Base-by-base conservation (phyloP, 2,888 invertebrate species). In the Machimus rusticus region DNA sequence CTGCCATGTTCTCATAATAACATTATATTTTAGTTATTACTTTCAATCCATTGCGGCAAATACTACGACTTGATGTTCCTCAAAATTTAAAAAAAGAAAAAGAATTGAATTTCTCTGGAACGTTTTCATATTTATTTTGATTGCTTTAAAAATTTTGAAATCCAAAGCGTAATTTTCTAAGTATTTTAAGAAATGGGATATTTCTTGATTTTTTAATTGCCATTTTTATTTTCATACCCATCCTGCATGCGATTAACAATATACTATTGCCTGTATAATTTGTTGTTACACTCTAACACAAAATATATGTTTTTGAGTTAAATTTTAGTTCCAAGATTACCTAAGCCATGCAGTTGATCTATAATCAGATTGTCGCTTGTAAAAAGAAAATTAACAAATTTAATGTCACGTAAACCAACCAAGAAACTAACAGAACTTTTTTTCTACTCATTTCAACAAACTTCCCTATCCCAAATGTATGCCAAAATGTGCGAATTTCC, bases 201-300 rank as follows among this genome's bases (percentile, higher is more conserved):
- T 28, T 66, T 66, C 66, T 66, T 66, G 28, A 66, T 77, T 51
- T 81, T 66, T 87, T 51, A 81, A 79, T 86, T 82, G 34, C 81
- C 76, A 66, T 43, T 81, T 87, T 78, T 88, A 88, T 85, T 87
- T 86, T 88, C 88, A 88, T 87, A 88, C 84, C 88, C 87, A 88
- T 88, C 88, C 88, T 81, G 76, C 84, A 87, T 87, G 51, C 19
- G 77, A 88, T 28, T 57, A 79, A 86, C 39, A 88, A 74, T 43
- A 74, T 74, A 46, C 57, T 57, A 23, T 43, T 76, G 74, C 85
- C 28, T 74, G 37, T 46, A 66, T 74, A 74, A 85, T 74, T 74
- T 85, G 28, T 84, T 85, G 85, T 46, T 43, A 85, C 43, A 85
- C 51, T 46, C 74, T 43, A 85, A 85, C 74, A 85, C 85, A n/a